Evolutionary conservation across 2,113 vertebrate genomes (phyloP).

Genomic region (Noturus placidus): DNA sequence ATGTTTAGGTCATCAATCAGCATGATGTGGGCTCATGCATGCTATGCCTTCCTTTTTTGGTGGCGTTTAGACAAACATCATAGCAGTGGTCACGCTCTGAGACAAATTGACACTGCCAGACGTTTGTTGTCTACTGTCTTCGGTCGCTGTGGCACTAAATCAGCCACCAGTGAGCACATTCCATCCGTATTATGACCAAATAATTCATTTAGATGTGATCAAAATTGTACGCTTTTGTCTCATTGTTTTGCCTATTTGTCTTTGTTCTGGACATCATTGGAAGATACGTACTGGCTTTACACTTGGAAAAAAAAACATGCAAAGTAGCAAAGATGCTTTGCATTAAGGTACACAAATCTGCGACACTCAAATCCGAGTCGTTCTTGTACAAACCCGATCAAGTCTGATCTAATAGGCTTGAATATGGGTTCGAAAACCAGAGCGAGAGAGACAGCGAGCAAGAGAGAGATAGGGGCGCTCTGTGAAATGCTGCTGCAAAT

Average conservation of each 20-base stretch:
- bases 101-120: background rate
- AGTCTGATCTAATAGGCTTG: background rate
- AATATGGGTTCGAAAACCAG: background rate
- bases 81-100: background rate
- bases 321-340: background rate
- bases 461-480: too few relatives aligned
- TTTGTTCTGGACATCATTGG: background rate
- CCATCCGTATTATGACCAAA: background rate
- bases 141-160: background rate
- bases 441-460: too few relatives aligned
- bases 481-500: background rate
- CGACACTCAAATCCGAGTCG: background rate
- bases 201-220: background rate
- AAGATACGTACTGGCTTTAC: background rate
- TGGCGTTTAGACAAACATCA: background rate
- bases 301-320: background rate
- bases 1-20: background rate
- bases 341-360: background rate
- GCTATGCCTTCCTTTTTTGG: background rate
- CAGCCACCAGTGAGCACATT: background rate
- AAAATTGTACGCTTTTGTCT: background rate
- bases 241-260: background rate
- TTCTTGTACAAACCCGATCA: background rate
- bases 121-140: background rate
- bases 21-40: background rate